Conservation (phyloP, 2,113 vertebrate species). For the Suncus etruscus region DNA sequence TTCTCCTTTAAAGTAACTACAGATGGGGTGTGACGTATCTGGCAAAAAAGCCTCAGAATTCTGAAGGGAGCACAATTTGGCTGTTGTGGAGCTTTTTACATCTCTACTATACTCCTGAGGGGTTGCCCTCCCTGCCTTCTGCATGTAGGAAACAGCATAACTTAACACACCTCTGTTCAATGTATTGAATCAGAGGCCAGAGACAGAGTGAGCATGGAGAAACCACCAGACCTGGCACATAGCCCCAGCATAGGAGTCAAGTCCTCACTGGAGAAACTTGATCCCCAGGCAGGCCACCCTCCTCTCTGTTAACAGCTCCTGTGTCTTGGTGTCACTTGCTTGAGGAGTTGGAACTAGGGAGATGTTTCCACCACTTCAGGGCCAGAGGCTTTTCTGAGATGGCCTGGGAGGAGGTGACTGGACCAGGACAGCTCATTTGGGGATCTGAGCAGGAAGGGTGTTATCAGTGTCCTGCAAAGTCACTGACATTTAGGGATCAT, state of each 20-base stretch:
- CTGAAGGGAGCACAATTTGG: slow-evolving; percentile 6
- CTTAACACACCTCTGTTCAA: background rate
- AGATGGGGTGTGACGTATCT: background rate
- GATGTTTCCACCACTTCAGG: slow-evolving; percentile 50
- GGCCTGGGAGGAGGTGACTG: background rate
- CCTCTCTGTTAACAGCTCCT: background rate
- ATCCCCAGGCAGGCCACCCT: background rate
- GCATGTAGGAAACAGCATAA: background rate
- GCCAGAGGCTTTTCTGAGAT: background rate
- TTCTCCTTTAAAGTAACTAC: background rate
- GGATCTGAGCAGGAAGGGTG: background rate
- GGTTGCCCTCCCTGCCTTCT: background rate
- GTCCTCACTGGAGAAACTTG: background rate
- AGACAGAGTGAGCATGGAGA: background rate
- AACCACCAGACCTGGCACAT: background rate
- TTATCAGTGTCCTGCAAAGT: background rate
- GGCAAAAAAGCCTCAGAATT: background rate
- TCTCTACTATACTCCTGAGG: background rate
- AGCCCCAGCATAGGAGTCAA: background rate
- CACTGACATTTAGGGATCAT: background rate
- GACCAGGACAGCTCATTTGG: background rate
- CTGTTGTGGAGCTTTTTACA: background rate
- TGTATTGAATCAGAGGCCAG: no score
- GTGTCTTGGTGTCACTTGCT: slow-evolving; percentile 38
- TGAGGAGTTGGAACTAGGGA: background rate